Evolutionary conservation across 2,113 vertebrate species (phyloP).

Genomic region (Sus scrofa): DNA sequence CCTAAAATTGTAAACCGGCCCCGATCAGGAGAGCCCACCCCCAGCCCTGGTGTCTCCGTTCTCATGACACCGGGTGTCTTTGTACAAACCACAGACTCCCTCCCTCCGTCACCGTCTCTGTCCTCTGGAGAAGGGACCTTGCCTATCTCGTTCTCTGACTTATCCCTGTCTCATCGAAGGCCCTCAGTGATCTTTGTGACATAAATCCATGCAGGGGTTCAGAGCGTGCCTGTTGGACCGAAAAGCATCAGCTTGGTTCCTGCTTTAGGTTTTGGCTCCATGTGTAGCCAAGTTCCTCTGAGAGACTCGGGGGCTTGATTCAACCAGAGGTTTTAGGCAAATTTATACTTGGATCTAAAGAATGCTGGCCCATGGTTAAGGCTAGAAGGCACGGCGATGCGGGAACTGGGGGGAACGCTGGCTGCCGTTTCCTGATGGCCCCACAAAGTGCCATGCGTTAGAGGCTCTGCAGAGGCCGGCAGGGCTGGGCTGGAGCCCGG

Average conservation of each 20-base stretch:
- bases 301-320: not conserved
- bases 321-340: not conserved
- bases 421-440: fast-evolving
- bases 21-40: not conserved
- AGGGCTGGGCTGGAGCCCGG: fast-evolving
- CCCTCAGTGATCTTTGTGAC: not conserved
- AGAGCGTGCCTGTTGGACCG: not conserved
- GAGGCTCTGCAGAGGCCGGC: not conserved
- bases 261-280: fast-evolving
- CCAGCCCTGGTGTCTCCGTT: too few relatives aligned
- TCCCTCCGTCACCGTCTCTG: fast-evolving
- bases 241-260: not conserved
- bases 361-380: not conserved
- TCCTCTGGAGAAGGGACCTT: not conserved
- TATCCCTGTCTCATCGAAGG: fast-evolving
- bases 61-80: fast-evolving
- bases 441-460: fast-evolving
- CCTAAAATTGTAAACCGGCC: not conserved
- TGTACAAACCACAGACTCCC: not conserved
- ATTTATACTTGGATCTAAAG: not conserved
- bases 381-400: fast-evolving
- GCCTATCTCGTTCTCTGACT: too few relatives aligned
- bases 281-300: not conserved
- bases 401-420: too few relatives aligned
- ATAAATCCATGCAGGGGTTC: not conserved